Evolutionary conservation across 2,797 vertebrate genomes (phyloP), one percentile per base, ranked within the genome.

Genomic region (Cottoperca gobio): DNA sequence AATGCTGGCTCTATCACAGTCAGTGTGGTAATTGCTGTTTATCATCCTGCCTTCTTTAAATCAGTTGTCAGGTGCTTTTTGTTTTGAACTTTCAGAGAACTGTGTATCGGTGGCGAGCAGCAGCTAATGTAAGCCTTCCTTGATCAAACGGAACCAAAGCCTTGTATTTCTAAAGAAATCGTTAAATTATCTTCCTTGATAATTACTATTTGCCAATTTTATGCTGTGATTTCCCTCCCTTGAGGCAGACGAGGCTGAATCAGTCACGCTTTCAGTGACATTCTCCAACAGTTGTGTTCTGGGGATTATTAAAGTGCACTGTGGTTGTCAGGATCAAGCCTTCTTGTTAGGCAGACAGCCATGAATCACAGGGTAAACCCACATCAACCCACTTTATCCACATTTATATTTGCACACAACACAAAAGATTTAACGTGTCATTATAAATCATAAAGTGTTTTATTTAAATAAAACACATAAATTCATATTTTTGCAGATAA

Each of bases 11-110:
- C 61, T 6, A 35, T 77, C 63, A 54, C 82, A 80, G 75, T 55
- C 77, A 9, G 39, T 35, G 58, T n/a, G 61, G 60, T 90, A 89
- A 92, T 89, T 91, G 73, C 76, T 91, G 85, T 90, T 90, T 90
- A 88, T 87, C 78, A 46, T 59, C 40, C 63, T 40, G 24, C 45
- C 63, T 67, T 74, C 59, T 78, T 76, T 74, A 85, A 84, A 88
- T 79, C 82, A 70, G 37, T 70, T 85, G 83, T 84, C 86, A 68
- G 79, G 65, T 69, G 61, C 57, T 72, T 78, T 70, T 78, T 61
- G 65, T 78, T 90, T 81, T 79, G 46, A 35, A 76, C 68, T 66
- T 68, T 39, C 4, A 58, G 61, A 52, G 24, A 69, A 83, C 68
- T 67, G 39, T 84, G 70, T 31, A 79, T 74, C 73, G 24, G 26